Conservation (phyloP, 2,888 invertebrate genomes). For the Leucophora obtusa region DNA sequence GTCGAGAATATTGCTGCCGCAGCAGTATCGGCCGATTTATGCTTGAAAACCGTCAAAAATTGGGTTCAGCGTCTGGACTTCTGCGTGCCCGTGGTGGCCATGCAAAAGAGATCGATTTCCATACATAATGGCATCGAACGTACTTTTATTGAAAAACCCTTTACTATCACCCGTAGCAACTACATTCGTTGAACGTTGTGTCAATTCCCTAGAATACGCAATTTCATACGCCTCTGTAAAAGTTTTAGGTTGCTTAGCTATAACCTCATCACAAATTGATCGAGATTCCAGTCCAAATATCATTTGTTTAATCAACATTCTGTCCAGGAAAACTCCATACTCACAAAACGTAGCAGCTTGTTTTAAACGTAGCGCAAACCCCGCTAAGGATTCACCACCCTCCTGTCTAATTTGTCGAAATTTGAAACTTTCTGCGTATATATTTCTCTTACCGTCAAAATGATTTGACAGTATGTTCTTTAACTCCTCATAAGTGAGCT, state of each 20-base stretch:
- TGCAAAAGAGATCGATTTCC: too few relatives aligned
- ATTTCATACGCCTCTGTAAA: slow-evolving; percentile 9
- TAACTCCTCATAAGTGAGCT: too few relatives aligned
- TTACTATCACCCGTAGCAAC: not conserved
- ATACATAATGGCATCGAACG: too few relatives aligned
- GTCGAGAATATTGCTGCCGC: too few relatives aligned
- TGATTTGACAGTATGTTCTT: slow-evolving; percentile 1
- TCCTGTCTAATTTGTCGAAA: slow-evolving; percentile 46
- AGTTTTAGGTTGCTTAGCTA: too few relatives aligned
- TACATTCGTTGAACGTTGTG: slow-evolving; percentile 3
- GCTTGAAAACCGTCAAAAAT: too few relatives aligned
- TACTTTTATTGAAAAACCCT: too few relatives aligned
- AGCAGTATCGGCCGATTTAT: too few relatives aligned
- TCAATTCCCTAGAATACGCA: slow-evolving; percentile 9
- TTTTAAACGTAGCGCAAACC: slow-evolving; percentile 42
- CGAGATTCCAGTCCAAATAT: slow-evolving; percentile 44
- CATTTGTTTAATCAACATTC: slow-evolving; percentile 60
- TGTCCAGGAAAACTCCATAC: slow-evolving; percentile 46
- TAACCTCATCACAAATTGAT: too few relatives aligned
- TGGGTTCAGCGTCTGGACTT: too few relatives aligned
- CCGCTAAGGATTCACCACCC: slow-evolving; percentile 33
- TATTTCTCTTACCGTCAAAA: slow-evolving; percentile 34
- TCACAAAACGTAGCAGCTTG: slow-evolving; percentile 54
- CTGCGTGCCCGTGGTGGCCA: too few relatives aligned
- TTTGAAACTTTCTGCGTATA: slow-evolving; percentile 53